Evolutionary conservation across 2,113 vertebrate genomes (phyloP).

Genomic region (Lepus americanus): DNA sequence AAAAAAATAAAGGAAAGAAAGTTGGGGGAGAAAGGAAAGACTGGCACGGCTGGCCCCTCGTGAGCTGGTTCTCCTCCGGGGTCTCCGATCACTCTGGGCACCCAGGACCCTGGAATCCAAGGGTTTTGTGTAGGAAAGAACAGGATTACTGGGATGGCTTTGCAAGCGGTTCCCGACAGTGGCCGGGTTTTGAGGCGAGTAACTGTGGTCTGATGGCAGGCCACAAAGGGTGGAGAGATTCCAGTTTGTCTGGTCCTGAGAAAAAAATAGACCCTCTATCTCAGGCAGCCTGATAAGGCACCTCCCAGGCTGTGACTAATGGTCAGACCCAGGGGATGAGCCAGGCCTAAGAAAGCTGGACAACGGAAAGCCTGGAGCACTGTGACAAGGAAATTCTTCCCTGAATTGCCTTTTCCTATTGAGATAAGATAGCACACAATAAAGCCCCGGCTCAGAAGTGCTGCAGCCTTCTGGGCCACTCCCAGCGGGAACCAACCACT

Average conservation of each 20-base stretch:
- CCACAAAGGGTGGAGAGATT: constrained; percentile 33
- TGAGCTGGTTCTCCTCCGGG: background rate
- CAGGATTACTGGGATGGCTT: background rate
- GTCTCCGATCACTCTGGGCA: no score
- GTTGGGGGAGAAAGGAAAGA: background rate
- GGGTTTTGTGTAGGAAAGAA: background rate
- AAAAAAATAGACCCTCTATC: constrained; percentile 62
- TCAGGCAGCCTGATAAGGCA: constrained; percentile 72
- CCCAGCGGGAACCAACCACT: background rate
- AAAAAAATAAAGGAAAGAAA: background rate
- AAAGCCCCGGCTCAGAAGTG: constrained; percentile 79
- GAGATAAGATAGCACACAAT: constrained; percentile 88
- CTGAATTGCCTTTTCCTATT: constrained; percentile 91
- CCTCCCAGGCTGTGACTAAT: constrained; percentile 69
- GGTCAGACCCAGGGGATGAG: constrained; percentile 3
- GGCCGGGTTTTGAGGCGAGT: background rate
- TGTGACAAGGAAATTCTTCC: constrained; percentile 89
- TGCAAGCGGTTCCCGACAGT: background rate
- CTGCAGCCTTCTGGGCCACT: background rate
- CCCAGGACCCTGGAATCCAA: background rate
- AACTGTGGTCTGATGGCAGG: background rate
- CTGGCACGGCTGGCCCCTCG: background rate
- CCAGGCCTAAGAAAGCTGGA: constrained; percentile 81
- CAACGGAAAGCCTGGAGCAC: constrained; percentile 90
- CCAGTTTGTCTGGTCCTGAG: constrained; percentile 62